These are phyloP conservation scores for Ostrea edulis DNA, from an alignment of 1,140 invertebrate species.

Conservation along the genomic window DNA sequence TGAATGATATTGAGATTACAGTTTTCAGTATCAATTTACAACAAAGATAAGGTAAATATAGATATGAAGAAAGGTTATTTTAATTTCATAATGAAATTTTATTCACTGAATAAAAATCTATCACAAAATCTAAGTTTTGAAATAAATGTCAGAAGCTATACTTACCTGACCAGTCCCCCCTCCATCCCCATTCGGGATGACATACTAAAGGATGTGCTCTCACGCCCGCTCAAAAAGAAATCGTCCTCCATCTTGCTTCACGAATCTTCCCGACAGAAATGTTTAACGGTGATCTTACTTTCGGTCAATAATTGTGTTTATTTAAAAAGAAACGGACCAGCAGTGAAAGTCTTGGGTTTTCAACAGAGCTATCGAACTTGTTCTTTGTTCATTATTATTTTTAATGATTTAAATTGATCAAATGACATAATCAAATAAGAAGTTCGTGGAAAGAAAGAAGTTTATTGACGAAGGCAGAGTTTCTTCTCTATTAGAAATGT, in stretches of 20 bases:
- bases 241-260: not conserved
- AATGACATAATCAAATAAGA: not conserved
- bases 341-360: not conserved
- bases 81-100: no score
- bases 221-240: conserved; percentile 3
- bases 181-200: not conserved
- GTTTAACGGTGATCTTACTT: not conserved
- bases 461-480: not conserved
- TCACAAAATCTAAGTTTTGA: no score
- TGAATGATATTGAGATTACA: no score
- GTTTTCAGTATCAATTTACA: no score
- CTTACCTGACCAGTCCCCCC: not conserved
- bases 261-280: not conserved
- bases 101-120: no score
- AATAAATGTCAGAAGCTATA: not conserved
- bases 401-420: not conserved
- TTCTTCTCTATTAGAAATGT: no score
- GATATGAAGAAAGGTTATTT: no score
- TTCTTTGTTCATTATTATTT: not conserved
- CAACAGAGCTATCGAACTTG: not conserved
- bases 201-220: not conserved
- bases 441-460: not conserved
- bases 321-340: not conserved
- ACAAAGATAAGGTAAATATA: no score
- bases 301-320: not conserved